Evolutionary conservation across 2,888 invertebrate species (phyloP).

Genomic region (Lasiommata megera): DNA sequence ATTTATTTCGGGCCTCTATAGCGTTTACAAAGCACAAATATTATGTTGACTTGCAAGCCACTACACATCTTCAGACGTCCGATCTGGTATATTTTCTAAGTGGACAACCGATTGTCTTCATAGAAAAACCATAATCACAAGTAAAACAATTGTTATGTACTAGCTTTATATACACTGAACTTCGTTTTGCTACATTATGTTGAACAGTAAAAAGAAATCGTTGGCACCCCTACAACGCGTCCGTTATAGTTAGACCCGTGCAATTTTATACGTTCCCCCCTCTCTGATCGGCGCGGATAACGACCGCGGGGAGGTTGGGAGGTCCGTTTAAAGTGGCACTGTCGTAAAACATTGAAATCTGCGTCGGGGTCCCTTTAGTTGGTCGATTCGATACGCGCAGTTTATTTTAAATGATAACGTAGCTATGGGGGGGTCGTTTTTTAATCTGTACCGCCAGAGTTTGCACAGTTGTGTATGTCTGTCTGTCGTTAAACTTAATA

Average conservation of each 20-base stretch:
- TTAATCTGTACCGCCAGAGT: slow-evolving; percentile 30
- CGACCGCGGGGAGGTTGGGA: slow-evolving; percentile 29
- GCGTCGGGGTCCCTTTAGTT: slow-evolving; percentile 55
- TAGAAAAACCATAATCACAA: too few relatives aligned
- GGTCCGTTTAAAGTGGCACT: slow-evolving; percentile 42
- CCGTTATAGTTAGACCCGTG: slow-evolving; percentile 63
- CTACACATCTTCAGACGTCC: too few relatives aligned
- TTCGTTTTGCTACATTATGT: background rate
- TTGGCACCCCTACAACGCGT: slow-evolving; percentile 51
- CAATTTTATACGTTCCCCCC: slow-evolving; percentile 49
- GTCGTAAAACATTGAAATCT: slow-evolving; percentile 66
- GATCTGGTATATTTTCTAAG: too few relatives aligned
- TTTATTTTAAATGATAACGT: slow-evolving; percentile 76
- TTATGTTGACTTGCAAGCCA: too few relatives aligned
- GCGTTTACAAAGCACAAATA: too few relatives aligned
- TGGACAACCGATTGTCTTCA: too few relatives aligned
- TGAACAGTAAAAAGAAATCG: background rate
- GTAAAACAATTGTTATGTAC: too few relatives aligned
- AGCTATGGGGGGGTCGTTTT: slow-evolving; percentile 42
- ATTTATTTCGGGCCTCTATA: too few relatives aligned
- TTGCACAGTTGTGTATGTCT: slow-evolving; percentile 26
- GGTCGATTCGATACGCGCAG: slow-evolving; percentile 73
- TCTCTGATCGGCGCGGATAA: slow-evolving; percentile 30
- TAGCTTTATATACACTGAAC: too few relatives aligned
- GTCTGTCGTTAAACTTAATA: background rate